Conservation (phyloP, 1,140 invertebrate species). For the Apis florea region DNA sequence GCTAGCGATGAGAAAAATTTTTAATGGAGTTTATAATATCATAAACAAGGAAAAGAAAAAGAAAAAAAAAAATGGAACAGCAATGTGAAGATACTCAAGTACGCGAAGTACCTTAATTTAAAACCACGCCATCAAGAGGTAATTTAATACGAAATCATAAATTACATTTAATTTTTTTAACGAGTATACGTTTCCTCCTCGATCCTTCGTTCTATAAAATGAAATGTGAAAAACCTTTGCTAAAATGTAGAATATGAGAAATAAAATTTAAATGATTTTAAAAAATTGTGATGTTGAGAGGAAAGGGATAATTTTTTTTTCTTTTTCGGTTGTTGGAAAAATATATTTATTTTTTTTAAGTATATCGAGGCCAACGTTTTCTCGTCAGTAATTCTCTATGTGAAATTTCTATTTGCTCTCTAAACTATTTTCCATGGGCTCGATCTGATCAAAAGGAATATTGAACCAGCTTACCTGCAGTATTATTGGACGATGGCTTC, state of each 20-base stretch:
- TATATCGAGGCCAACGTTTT: neutral
- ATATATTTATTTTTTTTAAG: neutral
- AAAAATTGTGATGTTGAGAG: neutral
- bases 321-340: neutral
- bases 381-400: neutral
- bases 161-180: neutral
- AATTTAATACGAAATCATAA: neutral
- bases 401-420: neutral
- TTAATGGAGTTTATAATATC: neutral
- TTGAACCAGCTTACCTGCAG: conserved; percentile 65
- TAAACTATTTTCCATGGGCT: conserved; percentile 26
- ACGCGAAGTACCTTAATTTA: neutral
- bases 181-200: neutral
- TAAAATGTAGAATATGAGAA: neutral
- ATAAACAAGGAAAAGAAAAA: neutral
- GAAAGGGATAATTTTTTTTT: neutral
- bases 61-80: neutral
- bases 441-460: conserved; percentile 38
- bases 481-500: conserved; percentile 61
- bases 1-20: neutral
- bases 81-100: neutral
- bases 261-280: neutral
- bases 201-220: neutral
- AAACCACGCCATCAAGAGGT: neutral
- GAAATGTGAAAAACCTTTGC: neutral